Evolutionary conservation across 2,888 invertebrate genomes (phyloP), one percentile per base, ranked within the genome.

Genomic region (Acanthosoma haemorrhoidale): DNA sequence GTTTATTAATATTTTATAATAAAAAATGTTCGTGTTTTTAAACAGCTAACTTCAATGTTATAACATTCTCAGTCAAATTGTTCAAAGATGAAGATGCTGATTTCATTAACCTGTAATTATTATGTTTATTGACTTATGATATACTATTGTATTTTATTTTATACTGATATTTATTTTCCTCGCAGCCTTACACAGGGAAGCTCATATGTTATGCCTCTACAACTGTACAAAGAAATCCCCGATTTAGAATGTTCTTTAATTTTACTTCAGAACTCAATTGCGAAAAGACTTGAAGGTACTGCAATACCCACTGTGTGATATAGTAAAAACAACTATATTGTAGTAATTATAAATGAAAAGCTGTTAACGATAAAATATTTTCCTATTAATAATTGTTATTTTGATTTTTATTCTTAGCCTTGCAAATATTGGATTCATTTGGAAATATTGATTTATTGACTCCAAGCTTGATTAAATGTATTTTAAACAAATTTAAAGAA

Each of bases 261-360:
- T 16, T 6, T 57, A 29, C 8, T 67, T 15, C 57, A 67, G 18
- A 32, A 29, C 13, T 67, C 31, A 18, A 11, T 34, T 36, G 34
- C 32, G 2, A 43, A 67, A 32, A 67, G 67, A n/a, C 36, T 67
- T 51, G 32, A 67, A 51, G 67, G 67, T 67, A 34, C 8, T 16
- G 3, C 29, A 51, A 25, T 29, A 51, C n/a, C 29, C 5, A 25
- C n/a, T 2, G 21, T 2, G 18, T 11, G 18, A 18, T 8, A 4
- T 18, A 41, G 4, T 4, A 6, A 32, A 9, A 32, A 32, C 9
- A 32, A 32, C 4, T 32, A 32, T 6, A 32, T 32, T 32, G 9
- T 32, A 32, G 4, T 16, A 4, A 16, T 39, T 39, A 16, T 5
- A 15, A 15, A 0, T 43, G 9, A 5, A 4, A 3, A 39, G 8